Evolutionary conservation across 2,797 vertebrate species (phyloP).

Genomic region (Scolopax bukidnonensis): DNA sequence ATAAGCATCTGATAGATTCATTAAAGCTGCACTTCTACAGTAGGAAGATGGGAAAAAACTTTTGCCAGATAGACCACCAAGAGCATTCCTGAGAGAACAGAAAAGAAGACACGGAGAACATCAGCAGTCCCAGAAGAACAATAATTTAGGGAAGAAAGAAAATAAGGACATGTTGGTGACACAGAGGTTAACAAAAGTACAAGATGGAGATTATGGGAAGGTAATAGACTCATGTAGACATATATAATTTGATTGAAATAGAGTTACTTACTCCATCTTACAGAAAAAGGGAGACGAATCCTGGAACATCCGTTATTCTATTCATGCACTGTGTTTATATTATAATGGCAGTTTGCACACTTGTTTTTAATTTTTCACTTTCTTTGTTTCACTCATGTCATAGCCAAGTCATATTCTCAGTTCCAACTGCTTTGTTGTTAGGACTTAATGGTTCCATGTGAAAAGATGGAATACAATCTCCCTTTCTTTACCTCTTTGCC

Average conservation of each 20-base stretch:
- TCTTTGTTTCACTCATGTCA: background rate
- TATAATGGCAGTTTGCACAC: background rate
- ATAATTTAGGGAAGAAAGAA: background rate
- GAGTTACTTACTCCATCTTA: background rate
- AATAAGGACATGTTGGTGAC: background rate
- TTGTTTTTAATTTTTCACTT: background rate
- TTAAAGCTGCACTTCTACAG: background rate
- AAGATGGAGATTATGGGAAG: background rate
- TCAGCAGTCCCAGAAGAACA: background rate
- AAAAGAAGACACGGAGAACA: background rate
- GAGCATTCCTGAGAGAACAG: background rate
- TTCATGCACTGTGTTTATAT: background rate
- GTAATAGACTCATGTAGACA: background rate
- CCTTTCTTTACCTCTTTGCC: background rate
- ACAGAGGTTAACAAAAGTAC: background rate
- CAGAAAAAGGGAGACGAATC: background rate
- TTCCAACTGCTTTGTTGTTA: background rate
- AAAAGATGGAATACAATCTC: background rate
- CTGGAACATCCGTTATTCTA: background rate
- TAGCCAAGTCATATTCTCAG: background rate
- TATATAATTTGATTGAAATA: background rate
- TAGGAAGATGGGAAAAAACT: background rate
- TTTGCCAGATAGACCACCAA: background rate
- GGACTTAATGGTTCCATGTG: background rate
- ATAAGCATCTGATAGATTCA: background rate